phyloP scores from a whole-genome alignment of 2,113 vertebrate genomes.

The Puntigrus tetrazona region DNA sequence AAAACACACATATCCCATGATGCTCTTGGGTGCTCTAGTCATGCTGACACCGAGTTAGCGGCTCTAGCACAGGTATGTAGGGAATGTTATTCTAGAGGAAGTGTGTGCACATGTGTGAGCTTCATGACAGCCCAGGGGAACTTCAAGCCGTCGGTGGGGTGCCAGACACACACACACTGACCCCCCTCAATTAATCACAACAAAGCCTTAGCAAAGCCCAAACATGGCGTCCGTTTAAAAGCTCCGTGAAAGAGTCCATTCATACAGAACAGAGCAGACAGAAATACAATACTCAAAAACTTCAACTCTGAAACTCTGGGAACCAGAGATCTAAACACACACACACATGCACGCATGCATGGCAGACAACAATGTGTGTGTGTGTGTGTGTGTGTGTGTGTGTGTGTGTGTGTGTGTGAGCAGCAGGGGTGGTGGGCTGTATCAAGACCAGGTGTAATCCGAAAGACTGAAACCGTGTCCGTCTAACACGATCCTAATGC shows the following conservation, averaged over 20 bases:
- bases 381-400: background rate
- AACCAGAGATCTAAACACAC: conserved; percentile 30
- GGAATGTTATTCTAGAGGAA: conserved; percentile 73
- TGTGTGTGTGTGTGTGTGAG: background rate
- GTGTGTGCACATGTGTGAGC: conserved; percentile 45
- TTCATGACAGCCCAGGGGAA: conserved; percentile 23
- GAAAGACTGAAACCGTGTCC: background rate
- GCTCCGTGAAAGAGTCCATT: conserved; percentile 63
- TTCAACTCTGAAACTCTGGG: conserved; percentile 34
- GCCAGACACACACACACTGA: background rate
- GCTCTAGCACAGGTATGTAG: conserved; percentile 62
- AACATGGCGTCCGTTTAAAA: conserved; percentile 51
- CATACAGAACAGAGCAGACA: conserved; percentile 41
- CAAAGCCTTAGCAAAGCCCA: conserved; percentile 58
- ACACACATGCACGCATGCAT: background rate
- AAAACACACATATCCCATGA: conserved; percentile 24
- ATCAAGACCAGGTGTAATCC: conserved; percentile 15
- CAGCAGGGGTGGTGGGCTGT: conserved; percentile 23
- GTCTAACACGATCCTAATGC: background rate
- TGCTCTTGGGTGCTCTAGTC: conserved; percentile 3
- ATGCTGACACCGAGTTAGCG: conserved; percentile 12
- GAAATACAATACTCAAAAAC: conserved; percentile 51
- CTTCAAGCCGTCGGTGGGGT: background rate
- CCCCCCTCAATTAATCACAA: conserved; percentile 64
- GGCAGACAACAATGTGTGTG: background rate